Evolutionary conservation across 2,113 vertebrate species (phyloP).

Genomic region (Planiliza haematocheilus): DNA sequence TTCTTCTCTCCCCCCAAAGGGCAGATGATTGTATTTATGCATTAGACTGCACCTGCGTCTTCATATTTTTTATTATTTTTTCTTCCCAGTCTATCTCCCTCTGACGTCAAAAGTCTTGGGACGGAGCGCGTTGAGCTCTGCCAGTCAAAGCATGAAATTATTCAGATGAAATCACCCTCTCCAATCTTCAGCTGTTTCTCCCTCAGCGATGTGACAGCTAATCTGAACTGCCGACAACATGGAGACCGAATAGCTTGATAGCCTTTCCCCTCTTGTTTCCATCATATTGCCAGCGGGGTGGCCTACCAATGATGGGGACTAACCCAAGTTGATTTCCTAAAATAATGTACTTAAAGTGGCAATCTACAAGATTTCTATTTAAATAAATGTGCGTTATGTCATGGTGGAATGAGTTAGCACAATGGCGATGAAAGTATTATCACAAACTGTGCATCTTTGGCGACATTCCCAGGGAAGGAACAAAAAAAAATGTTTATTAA

Average conservation of each 20-base stretch:
- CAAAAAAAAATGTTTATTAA: too few species aligned
- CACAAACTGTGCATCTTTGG: too few species aligned
- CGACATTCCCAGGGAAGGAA: too few species aligned
- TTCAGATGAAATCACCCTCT: conserved; percentile 76
- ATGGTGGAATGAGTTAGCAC: too few species aligned
- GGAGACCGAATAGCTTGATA: conserved; percentile 55
- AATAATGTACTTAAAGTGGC: not conserved
- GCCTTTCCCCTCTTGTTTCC: conserved; percentile 62
- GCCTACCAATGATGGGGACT: conserved; percentile 14
- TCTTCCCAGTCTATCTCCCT: conserved; percentile 42
- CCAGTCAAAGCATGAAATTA: conserved; percentile 79
- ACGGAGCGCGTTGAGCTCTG: conserved; percentile 62
- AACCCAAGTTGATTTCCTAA: conserved; percentile 27
- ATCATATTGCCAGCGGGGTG: conserved; percentile 56
- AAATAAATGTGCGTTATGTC: too few species aligned
- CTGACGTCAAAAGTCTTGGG: conserved; percentile 59
- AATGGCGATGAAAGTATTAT: too few species aligned
- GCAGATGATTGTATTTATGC: conserved; percentile 52
- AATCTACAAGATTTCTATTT: too few species aligned
- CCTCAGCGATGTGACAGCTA: conserved; percentile 74
- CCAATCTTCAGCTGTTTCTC: conserved; percentile 71
- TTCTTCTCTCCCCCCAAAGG: not conserved
- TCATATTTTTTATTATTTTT: too few species aligned
- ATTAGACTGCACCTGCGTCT: conserved; percentile 49
- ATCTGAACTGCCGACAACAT: conserved; percentile 72